Evolutionary conservation across 2,797 vertebrate species (phyloP).

Genomic region (Pitangus sulphuratus): DNA sequence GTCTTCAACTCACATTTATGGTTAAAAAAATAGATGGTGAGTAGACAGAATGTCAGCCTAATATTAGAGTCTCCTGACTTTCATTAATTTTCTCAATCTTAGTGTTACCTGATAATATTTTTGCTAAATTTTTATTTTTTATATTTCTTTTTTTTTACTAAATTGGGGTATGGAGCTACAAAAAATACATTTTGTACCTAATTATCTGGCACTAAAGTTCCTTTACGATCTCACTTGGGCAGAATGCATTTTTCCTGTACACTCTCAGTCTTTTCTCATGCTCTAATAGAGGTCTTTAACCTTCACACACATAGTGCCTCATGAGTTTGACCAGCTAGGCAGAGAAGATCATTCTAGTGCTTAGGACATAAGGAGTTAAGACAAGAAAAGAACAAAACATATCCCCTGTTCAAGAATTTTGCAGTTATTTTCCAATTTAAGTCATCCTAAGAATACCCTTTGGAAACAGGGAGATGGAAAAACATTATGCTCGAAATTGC

Average conservation of each 20-base stretch:
- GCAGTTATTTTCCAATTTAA: conserved; percentile 30
- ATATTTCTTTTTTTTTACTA: neutral
- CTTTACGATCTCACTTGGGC: conserved; percentile 34
- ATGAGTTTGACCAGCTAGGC: conserved; percentile 53
- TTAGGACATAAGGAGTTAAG: conserved; percentile 30
- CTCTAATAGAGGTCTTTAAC: conserved; percentile 38
- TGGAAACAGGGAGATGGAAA: conserved; percentile 34
- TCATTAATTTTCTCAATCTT: neutral
- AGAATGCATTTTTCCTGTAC: conserved; percentile 20
- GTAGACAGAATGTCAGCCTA: conserved; percentile 55
- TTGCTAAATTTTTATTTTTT: neutral
- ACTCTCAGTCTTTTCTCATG: conserved; percentile 46
- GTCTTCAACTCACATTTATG: conserved; percentile 48
- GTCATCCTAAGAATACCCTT: conserved; percentile 26
- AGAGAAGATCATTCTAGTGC: conserved; percentile 50
- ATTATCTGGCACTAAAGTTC: conserved; percentile 15
- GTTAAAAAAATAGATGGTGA: conserved; percentile 61
- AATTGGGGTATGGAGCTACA: neutral
- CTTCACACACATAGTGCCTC: conserved; percentile 38
- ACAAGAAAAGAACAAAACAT: conserved; percentile 27
- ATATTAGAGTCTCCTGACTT: conserved; percentile 35
- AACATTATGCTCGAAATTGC: neutral
- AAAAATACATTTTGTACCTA: conserved; percentile 22
- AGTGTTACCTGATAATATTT: conserved; percentile 4
- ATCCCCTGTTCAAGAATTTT: conserved; percentile 35